These are phyloP conservation scores for Tiphia femorata DNA, from an alignment of 2,888 invertebrate genomes.

Conservation along the genomic window DNA sequence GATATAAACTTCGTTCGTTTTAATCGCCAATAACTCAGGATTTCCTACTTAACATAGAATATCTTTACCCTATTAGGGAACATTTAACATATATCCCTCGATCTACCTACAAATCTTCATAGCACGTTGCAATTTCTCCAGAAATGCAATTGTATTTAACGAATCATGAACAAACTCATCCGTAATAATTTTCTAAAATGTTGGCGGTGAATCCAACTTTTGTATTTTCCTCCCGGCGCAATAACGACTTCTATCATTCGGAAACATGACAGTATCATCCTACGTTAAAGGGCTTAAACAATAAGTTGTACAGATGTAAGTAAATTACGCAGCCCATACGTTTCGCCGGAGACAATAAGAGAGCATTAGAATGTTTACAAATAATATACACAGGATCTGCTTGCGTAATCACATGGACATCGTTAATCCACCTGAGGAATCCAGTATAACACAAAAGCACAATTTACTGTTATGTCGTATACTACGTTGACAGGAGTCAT, in stretches of 20 bases:
- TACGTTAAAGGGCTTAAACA: slow-evolving; percentile 35
- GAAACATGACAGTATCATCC: slow-evolving; percentile 30
- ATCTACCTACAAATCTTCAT: slow-evolving; percentile 21
- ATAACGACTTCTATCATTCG: slow-evolving; percentile 27
- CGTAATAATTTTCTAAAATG: slow-evolving; percentile 29
- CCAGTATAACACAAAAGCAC: slow-evolving; percentile 20
- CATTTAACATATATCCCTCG: too few species aligned
- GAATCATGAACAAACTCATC: slow-evolving; percentile 43
- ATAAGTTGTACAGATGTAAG: slow-evolving; percentile 33
- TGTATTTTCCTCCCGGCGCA: slow-evolving; percentile 30
- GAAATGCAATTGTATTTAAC: slow-evolving; percentile 49
- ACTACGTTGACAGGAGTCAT: too few species aligned
- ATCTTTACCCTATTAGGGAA: too few species aligned
- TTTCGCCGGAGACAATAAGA: slow-evolving; percentile 43
- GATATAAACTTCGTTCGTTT: neutral
- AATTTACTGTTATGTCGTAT: neutral
- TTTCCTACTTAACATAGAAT: neutral
- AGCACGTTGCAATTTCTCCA: slow-evolving; percentile 25
- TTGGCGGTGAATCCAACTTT: slow-evolving; percentile 24
- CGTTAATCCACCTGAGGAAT: slow-evolving; percentile 17
- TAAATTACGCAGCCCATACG: slow-evolving; percentile 39
- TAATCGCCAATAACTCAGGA: neutral
- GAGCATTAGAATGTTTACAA: slow-evolving; percentile 41
- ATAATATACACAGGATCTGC: slow-evolving; percentile 20
- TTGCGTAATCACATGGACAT: slow-evolving; percentile 15